Evolutionary conservation across 2,888 invertebrate genomes (phyloP), one percentile per base, ranked within the genome.

Genomic region (Caenorhabditis sp.): DNA sequence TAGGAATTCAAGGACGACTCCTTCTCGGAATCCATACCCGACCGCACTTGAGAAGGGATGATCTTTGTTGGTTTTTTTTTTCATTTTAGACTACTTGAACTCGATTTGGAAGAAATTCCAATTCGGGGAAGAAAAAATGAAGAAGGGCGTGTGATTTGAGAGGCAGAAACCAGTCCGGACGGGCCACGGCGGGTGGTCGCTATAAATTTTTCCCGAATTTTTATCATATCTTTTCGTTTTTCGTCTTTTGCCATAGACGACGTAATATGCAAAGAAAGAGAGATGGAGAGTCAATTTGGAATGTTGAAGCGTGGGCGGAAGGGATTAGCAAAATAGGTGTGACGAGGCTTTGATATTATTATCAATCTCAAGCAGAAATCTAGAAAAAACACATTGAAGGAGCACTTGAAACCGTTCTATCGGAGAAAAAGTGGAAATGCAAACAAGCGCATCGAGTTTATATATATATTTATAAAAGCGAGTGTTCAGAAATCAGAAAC

Each of bases 401-500:
- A n/a, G 15, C 41, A 15, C 41, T 41, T 17, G n/a, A 41, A 15
- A 15, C 37, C 52, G 41, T 48, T 62, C 52, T 26, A 59, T 59
- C 22, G 65, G 24, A 32, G 22, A 66, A 56, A 66, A 65, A 65
- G 65, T 65, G 63, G 65, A 55, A 66, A 66, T 56, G 56, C 56
- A 66, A 56, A 66, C 48, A 66, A 39, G 46, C 13, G 35, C 26
- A 56, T 63, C 43, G 52, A 62, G 62, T 59, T 46, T 65, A 65
- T 65, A 26, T 20, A 52, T 20, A 15, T 48, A 15, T 39, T 11
- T 27, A n/a, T 26, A 43, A 22, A 43, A 26, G 53, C 24, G 48
- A 46, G 39, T 48, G 65, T 56, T 66, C 56, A 55, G 39, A 55
- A 66, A 66, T 48, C 65, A 15, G 45, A 53, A 45, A 45, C 53